Conservation (phyloP, 2,888 invertebrate genomes). For the Hylaea fasciaria region DNA sequence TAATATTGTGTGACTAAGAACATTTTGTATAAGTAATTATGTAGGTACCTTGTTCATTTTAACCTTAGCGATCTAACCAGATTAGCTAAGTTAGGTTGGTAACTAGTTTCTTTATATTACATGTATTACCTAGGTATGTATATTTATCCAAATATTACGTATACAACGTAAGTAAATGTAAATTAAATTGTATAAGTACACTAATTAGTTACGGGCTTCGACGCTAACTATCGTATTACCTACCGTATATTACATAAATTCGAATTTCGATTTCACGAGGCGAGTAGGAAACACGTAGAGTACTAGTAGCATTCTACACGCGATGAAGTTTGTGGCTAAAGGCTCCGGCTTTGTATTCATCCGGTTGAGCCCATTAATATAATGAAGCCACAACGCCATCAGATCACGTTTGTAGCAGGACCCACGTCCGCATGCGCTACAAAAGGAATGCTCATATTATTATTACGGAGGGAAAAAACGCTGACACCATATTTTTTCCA, state of each 20-base stretch:
- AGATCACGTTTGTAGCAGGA: constrained; percentile 73
- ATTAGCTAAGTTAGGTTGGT: too few relatives aligned
- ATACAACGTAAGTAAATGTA: too few relatives aligned
- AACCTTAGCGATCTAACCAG: too few relatives aligned
- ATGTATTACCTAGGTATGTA: too few relatives aligned
- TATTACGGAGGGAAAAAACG: constrained; percentile 74
- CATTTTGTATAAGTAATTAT: too few relatives aligned
- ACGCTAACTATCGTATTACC: too few relatives aligned
- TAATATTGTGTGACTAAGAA: too few relatives aligned
- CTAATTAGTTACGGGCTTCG: too few relatives aligned
- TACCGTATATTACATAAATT: constrained; percentile 50
- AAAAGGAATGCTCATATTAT: constrained; percentile 83
- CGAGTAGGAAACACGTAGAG: constrained; percentile 59
- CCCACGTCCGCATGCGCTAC: constrained; percentile 80
- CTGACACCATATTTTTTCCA: constrained; percentile 76
- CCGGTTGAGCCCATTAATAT: constrained; percentile 80
- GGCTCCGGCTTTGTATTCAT: constrained; percentile 80
- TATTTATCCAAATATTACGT: too few relatives aligned
- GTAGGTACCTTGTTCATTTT: too few relatives aligned
- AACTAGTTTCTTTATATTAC: too few relatives aligned
- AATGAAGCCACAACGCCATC: constrained; percentile 79
- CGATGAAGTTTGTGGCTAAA: constrained; percentile 70
- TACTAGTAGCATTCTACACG: constrained; percentile 43
- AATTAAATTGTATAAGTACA: too few relatives aligned
- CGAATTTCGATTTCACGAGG: constrained; percentile 64